Evolutionary conservation across 1,140 invertebrate genomes (phyloP).

Genomic region (Pseudomyrmex concolor): DNA sequence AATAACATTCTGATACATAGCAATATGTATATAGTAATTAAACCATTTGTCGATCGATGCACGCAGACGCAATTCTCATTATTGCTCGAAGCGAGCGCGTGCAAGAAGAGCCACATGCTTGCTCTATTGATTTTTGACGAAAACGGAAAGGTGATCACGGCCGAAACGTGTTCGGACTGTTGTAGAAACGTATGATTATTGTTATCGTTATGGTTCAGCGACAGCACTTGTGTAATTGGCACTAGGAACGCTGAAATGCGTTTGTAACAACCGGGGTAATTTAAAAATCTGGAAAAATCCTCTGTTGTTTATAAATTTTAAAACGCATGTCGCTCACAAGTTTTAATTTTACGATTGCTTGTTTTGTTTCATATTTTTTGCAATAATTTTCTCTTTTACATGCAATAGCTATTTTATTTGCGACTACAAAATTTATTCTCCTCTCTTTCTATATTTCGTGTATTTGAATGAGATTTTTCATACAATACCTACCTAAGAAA

Average conservation of each 20-base stretch:
- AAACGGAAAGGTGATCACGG: conserved; percentile 7
- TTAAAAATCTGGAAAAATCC: conserved; percentile 14
- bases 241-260: neutral
- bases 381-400: neutral
- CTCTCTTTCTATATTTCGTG: neutral
- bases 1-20: neutral
- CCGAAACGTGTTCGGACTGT: conserved; percentile 21
- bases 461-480: neutral
- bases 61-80: conserved; percentile 49
- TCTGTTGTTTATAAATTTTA: neutral
- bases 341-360: no score
- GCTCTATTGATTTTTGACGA: conserved; percentile 47
- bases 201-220: conserved; percentile 54
- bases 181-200: conserved; percentile 33
- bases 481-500: neutral
- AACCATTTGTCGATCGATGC: conserved; percentile 49
- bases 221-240: conserved; percentile 19
- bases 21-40: conserved; percentile 43
- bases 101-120: neutral
- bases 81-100: neutral
- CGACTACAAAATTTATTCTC: neutral
- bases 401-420: neutral
- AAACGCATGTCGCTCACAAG: no score
- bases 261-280: neutral
- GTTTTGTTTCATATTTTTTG: neutral